Evolutionary conservation across 1,140 invertebrate genomes (phyloP), one percentile per base, ranked within the genome.

Genomic region (Planococcus citri): DNA sequence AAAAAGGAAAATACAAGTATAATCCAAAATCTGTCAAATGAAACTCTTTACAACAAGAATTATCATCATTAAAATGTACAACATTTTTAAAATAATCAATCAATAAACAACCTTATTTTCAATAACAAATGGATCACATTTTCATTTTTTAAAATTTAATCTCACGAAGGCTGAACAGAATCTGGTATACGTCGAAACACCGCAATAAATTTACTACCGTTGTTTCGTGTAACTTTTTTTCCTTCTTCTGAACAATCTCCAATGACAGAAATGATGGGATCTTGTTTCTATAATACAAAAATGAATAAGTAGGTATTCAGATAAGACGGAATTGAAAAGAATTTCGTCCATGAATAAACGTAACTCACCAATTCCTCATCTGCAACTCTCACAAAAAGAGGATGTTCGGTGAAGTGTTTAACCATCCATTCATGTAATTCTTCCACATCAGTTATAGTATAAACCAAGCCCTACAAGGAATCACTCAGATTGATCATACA

Each of bases 361-460:
- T n/a, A 6, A 17, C 41, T 9, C 3, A 51, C 41, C 41, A 51
- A 20, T 9, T 73, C 72, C 1, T 72, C 37, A 58, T 75, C 72
- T 8, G 71, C 14, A 1, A 98, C 77, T 74, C 84, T 80, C 79
- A 88, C 78, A 83, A 98, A 99, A 21, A 99, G 79, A 29, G 93
- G 92, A 84, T 98, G 95, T 72, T 91, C 85, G 60, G 82, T 82
- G 78, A 99, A 90, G 84, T 98, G 95, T 72, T 85, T 78, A 0
- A 92, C 88, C 87, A 99, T 99, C 97, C 97, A 99, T 21, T 95
- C 88, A 80, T 98, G 89, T 68, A 99, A 83, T 78, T 98, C 95
- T 81, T 94, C 87, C 0, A 99, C 97, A 85, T 99, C 97, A 20
- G 97, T 98, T 70, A 98, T 88, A 57, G 95, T 97, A 77, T 99